Evolutionary conservation across 1,140 invertebrate genomes (phyloP).

Genomic region (Ylistrum balloti): DNA sequence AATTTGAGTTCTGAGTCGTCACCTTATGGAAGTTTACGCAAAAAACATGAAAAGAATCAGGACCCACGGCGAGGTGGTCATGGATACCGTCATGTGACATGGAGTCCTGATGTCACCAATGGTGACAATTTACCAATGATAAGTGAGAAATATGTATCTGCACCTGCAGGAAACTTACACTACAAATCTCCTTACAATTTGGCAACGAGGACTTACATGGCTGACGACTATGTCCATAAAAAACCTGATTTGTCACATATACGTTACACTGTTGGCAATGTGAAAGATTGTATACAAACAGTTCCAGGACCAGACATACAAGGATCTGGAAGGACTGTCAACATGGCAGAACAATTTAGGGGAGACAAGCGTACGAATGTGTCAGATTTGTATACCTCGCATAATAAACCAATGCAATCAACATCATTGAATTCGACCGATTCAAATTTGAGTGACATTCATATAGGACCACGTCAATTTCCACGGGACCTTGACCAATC

Average conservation of each 20-base stretch:
- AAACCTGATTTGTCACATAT: neutral
- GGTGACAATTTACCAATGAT: conserved; percentile 28
- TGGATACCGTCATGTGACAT: conserved; percentile 52
- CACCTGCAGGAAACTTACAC: neutral
- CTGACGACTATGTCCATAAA: neutral
- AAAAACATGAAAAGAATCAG: conserved; percentile 32
- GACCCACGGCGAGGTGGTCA: conserved; percentile 44
- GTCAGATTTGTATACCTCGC: neutral
- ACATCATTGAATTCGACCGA: neutral
- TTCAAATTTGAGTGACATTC: conserved; percentile 21
- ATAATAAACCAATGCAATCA: neutral
- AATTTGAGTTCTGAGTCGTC: neutral
- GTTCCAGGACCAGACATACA: neutral
- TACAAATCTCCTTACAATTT: neutral
- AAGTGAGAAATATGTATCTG: neutral
- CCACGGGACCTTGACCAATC: neutral
- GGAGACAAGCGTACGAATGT: neutral
- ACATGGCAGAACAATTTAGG: conserved; percentile 22
- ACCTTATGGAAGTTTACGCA: neutral
- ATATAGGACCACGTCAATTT: neutral
- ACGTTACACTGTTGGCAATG: neutral
- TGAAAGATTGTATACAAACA: neutral
- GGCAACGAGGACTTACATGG: neutral
- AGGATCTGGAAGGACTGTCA: neutral
- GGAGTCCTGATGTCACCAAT: conserved; percentile 55